phyloP scores from a whole-genome alignment of 2,113 vertebrate genomes.

The Paralichthys olivaceus region DNA sequence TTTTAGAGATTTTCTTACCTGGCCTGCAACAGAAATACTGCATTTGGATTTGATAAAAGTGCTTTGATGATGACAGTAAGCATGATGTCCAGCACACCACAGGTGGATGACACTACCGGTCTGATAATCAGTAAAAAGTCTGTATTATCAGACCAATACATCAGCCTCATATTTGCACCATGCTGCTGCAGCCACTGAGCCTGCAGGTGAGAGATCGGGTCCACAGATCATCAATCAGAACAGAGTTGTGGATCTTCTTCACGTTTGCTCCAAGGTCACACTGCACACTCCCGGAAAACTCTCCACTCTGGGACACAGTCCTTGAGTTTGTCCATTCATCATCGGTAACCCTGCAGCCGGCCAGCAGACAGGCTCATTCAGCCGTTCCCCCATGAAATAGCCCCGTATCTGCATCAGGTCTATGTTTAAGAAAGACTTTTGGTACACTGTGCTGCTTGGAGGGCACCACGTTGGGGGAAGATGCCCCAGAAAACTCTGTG shows the following conservation, averaged over 20 bases:
- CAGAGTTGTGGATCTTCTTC: conserved; percentile 28
- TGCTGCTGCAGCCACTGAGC: conserved; percentile 9
- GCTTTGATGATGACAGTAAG: not conserved
- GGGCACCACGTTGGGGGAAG: conserved; percentile 25
- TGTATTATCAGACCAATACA: conserved; percentile 13
- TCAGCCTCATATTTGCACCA: not conserved
- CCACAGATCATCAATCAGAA: conserved; percentile 59
- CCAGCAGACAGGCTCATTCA: conserved; percentile 42
- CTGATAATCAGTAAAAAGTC: not conserved
- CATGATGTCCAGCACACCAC: not conserved
- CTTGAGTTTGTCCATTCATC: conserved; percentile 60
- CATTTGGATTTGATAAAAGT: not conserved
- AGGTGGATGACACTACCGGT: not conserved
- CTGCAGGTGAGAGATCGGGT: conserved; percentile 41
- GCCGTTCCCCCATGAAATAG: conserved; percentile 5
- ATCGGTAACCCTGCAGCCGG: conserved; percentile 43
- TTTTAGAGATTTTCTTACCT: not conserved
- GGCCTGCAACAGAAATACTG: not conserved
- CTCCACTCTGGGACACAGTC: conserved; percentile 36
- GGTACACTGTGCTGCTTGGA: conserved; percentile 16
- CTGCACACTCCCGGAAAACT: conserved; percentile 37
- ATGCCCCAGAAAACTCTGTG: conserved; percentile 60
- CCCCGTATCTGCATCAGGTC: conserved; percentile 9
- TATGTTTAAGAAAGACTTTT: conserved; percentile 5
- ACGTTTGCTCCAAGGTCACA: conserved; percentile 51